Base-by-base conservation (phyloP, 2,797 vertebrate species). In the Cuniculus paca region DNA sequence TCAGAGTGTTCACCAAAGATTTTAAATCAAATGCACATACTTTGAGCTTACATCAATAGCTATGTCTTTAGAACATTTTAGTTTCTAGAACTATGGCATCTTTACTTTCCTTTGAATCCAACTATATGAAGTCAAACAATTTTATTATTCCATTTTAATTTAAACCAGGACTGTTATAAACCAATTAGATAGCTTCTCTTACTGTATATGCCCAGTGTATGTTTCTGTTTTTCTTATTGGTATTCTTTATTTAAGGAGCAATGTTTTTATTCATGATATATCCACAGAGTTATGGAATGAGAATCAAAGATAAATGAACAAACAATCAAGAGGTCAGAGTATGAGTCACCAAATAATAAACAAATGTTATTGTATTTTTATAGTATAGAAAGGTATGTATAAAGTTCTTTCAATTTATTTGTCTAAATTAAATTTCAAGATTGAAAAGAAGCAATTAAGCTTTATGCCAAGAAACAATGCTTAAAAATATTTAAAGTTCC, bases 101-200 rank as follows among this genome's bases (percentile, higher is more conserved):
- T 24, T 63, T 88, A 60, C 90, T 95, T 96, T 94, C 16, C 60
- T 95, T 82, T 86, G 58, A 60, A 63, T 94, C 22, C 34, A 92
- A 85, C 63, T 68, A 88, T 9, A 63, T 28, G 31, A 56, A n/a
- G 36, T 26, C 50, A 89, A 22, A 86, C n/a, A 79, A 86, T 45
- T 95, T 77, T 85, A 94, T 50, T 63, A 16, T 79, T 28, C 1
- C 19, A 77, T 45, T 88, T 95, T 94, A 31, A 93, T 52, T 95
- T 34, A 84, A 94, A 75, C 11, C 22, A 58, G 28, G 34, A 56
- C 22, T 80, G 1, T 83, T 54, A 78, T 34, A 54, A 42, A 70
- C 4, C 54, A 86, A 72, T 61, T 61, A 61, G 54, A 78, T 4
- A 26, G 48, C 75, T 70, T 91, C 70, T 90, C 28, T 94, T 70